Evolutionary conservation across 2,888 invertebrate species (phyloP), one percentile per base, ranked within the genome.

Genomic region (Leptopterna dolabrata): DNA sequence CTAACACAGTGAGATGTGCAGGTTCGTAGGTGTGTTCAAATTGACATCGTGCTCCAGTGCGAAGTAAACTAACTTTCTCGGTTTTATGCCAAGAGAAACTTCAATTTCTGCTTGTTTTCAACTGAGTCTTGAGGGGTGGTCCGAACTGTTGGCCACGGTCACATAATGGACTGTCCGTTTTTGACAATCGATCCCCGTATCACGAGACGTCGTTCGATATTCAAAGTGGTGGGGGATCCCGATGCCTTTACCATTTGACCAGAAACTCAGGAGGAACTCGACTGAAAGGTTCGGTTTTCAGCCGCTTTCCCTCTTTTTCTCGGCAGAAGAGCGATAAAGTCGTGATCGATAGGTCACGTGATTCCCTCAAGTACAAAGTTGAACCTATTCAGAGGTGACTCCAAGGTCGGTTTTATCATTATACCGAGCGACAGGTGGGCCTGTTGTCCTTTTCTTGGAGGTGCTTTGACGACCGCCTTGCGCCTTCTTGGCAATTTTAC

Each of bases 111-210:
- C 2, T 63, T 63, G 63, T 63, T 63, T 19, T 63, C 63, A 9
- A 24, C 11, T 0, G 63, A 27, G 11, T n/a, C 1, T 24, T 19
- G 63, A 27, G 11, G 63, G 11, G 63, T 24, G 19, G 73, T 16
- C 73, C 73, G 73, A 73, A 36, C 41, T 14, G 30, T 73, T 30
- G 73, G 36, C 36, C 73, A 73, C 73, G 73, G 73, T 73, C 73
- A 19, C 73, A 73, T 73, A 73, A 73, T 73, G 73, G 73, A 73
- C 73, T 73, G 73, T 73, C 73, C 73, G 73, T 30, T 70, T 70
- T 70, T 13, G 19, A n/a, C 16, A 14, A 73, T 73, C 73, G 73
- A 73, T 73, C 73, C 30, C 30, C 73, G 7, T 4, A 36, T 7
- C 4, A 19, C 0, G 2, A 16, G 30, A 41, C 3, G 16, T 16